Conservation (phyloP, 2,888 invertebrate genomes). For the Cylindroiulus punctatus region DNA sequence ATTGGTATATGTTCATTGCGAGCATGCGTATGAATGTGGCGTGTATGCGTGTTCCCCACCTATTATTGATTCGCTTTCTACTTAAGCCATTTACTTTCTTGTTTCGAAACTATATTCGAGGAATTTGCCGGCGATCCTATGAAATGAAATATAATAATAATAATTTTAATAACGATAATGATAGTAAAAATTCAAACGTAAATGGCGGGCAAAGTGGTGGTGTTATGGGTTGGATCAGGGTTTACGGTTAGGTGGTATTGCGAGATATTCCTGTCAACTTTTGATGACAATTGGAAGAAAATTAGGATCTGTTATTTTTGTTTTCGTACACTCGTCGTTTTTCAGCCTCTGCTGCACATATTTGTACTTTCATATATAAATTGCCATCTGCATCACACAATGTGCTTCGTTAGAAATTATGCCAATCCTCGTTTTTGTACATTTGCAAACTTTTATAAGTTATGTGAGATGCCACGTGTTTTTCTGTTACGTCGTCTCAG, state of each 20-base stretch:
- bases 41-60: neutral
- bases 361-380: constrained; percentile 51
- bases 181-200: neutral
- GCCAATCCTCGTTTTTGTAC: constrained; percentile 47
- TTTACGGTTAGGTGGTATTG: constrained; percentile 35
- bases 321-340: neutral
- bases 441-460: constrained; percentile 48
- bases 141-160: neutral
- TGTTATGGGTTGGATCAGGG: constrained; percentile 15
- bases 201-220: constrained; percentile 24
- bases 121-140: constrained; percentile 9
- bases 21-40: neutral
- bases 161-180: neutral
- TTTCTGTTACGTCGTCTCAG: neutral
- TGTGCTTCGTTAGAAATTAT: constrained; percentile 40
- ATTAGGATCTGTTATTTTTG: constrained; percentile 49
- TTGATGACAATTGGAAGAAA: constrained; percentile 21
- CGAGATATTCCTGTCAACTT: constrained; percentile 25
- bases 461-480: constrained; percentile 6
- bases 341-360: constrained; percentile 49
- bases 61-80: constrained; percentile 17
- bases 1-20: neutral
- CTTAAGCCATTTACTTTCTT: neutral
- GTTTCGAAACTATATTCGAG: constrained; percentile 22
- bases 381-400: constrained; percentile 49